Percentiles rank a stretch among this genome's conserved stretches.
Conservation (phyloP, 1,140 invertebrate genomes). For the Mercenaria mercenaria region DNA sequence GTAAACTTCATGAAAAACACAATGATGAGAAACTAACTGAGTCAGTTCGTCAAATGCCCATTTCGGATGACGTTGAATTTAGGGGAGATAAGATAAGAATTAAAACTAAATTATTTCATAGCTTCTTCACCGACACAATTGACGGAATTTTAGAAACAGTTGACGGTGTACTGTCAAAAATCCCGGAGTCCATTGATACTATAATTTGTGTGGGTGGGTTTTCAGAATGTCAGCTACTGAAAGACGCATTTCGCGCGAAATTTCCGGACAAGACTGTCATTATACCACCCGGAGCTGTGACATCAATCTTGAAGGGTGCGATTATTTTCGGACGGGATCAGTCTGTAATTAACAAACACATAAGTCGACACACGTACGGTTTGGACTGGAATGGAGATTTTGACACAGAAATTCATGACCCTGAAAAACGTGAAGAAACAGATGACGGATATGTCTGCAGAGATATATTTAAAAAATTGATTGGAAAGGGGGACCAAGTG, state of each 20-base stretch:
- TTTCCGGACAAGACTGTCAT: constrained; percentile 32
- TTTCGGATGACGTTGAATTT: background rate
- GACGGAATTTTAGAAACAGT: background rate
- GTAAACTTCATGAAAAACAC: background rate
- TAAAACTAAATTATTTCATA: background rate
- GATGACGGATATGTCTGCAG: constrained; percentile 25
- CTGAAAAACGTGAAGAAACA: constrained; percentile 31
- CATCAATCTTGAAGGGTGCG: constrained; percentile 43
- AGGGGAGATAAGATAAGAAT: constrained; percentile 28
- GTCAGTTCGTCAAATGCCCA: background rate
- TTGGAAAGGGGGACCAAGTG: constrained; percentile 19
- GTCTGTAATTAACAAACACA: constrained; percentile 15
- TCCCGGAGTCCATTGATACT: constrained; percentile 3
- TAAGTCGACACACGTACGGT: constrained; percentile 39
- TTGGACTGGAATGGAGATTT: constrained; percentile 62
- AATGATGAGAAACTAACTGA: too few species aligned
- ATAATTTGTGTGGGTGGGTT: constrained; percentile 58
- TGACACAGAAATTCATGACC: background rate
- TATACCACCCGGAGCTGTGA: constrained; percentile 31
- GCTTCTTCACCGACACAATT: constrained; percentile 26
- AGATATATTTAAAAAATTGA: constrained; percentile 46
- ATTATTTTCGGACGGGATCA: constrained; percentile 50
- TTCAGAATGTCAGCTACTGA: constrained; percentile 48
- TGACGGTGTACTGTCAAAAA: background rate
- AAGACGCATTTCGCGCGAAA: background rate